These are phyloP conservation scores for Apamea anceps DNA, from an alignment of 2,888 invertebrate genomes.

Conservation along the genomic window DNA sequence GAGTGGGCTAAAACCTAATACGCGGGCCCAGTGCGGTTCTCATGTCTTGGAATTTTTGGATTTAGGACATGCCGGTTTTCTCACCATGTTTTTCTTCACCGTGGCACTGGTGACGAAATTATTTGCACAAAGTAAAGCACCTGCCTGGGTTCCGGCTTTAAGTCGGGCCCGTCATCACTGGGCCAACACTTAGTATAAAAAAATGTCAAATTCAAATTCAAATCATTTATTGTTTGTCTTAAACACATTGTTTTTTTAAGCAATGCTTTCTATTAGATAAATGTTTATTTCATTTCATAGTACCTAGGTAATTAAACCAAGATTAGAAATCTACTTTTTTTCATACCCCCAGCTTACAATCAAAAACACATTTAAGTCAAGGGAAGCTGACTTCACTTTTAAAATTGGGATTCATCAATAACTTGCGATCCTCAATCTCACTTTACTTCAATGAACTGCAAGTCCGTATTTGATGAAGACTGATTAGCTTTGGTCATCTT, in stretches of 20 bases:
- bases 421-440: conserved; percentile 37
- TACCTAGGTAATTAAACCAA: not conserved
- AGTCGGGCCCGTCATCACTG: not conserved
- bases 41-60: not conserved
- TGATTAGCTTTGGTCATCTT: conserved; percentile 25
- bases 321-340: not conserved
- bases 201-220: no score
- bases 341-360: conserved; percentile 19
- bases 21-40: not conserved
- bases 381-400: conserved; percentile 20
- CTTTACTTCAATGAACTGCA: conserved; percentile 35
- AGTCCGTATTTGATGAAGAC: conserved; percentile 45
- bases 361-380: conserved; percentile 42
- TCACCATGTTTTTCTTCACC: not conserved
- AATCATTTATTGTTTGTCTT: no score
- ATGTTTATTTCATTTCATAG: not conserved
- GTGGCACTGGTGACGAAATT: not conserved
- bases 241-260: not conserved
- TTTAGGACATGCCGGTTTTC: not conserved
- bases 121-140: not conserved
- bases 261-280: not conserved
- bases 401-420: conserved; percentile 56
- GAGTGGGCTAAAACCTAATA: not conserved
- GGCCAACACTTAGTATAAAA: not conserved
- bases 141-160: not conserved